Evolutionary conservation across 2,888 invertebrate genomes (phyloP).

Genomic region (Drosophila ezoana): DNA sequence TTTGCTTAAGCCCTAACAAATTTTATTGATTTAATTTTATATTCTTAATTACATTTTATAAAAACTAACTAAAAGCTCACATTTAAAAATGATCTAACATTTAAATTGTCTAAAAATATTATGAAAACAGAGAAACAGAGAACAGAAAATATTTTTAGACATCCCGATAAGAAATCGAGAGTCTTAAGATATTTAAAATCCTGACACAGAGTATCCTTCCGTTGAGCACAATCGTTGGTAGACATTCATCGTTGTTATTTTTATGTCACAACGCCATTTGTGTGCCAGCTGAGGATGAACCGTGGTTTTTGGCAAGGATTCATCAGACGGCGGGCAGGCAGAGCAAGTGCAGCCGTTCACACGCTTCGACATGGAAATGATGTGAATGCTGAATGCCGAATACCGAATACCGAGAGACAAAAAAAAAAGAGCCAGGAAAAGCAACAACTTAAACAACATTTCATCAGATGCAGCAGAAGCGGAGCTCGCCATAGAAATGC

Average conservation of each 20-base stretch:
- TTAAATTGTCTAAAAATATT: neutral
- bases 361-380: constrained; percentile 51
- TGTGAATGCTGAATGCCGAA: constrained; percentile 31
- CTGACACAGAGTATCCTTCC: constrained; percentile 11
- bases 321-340: constrained; percentile 20
- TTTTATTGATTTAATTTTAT: too few relatives aligned
- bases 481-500: constrained; percentile 54
- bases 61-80: too few relatives aligned
- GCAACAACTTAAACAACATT: constrained; percentile 41
- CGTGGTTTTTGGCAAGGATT: constrained; percentile 32
- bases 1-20: neutral
- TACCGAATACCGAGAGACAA: constrained; percentile 1
- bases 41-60: too few relatives aligned
- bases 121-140: neutral
- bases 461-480: constrained; percentile 31
- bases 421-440: constrained; percentile 22
- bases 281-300: constrained; percentile 38
- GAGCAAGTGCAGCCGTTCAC: constrained; percentile 60
- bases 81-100: too few relatives aligned
- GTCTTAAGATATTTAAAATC: neutral
- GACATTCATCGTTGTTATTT: constrained; percentile 32
- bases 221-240: neutral
- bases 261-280: constrained; percentile 29
- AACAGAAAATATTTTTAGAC: neutral
- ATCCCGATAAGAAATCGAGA: neutral